Evolutionary conservation across 2,797 vertebrate genomes (phyloP).

Genomic region (Hippocampus kuda): DNA sequence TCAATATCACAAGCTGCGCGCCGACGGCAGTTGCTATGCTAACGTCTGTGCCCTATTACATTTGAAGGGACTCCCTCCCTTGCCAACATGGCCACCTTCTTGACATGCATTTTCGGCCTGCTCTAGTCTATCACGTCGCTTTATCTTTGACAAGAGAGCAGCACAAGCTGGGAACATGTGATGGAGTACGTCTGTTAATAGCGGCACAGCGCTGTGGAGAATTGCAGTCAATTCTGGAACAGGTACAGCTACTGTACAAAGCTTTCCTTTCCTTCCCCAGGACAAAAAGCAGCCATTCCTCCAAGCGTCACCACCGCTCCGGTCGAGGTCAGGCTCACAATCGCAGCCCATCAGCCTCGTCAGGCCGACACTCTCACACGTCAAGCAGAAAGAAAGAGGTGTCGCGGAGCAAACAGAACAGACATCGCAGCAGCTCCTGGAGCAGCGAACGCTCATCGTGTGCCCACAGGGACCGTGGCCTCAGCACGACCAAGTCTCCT

Average conservation of each 20-base stretch:
- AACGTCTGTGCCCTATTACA: too few species aligned
- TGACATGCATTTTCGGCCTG: too few species aligned
- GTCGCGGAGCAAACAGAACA: constrained; percentile 60
- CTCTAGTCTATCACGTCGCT: too few species aligned
- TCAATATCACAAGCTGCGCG: too few species aligned
- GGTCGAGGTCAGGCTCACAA: constrained; percentile 56
- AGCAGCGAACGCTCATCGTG: constrained; percentile 83
- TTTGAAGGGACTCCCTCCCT: too few species aligned
- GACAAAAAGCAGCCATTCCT: constrained; percentile 68
- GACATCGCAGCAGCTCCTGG: constrained; percentile 78
- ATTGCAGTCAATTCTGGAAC: too few species aligned
- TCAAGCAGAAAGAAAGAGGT: constrained; percentile 77
- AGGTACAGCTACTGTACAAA: not conserved
- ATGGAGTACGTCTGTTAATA: too few species aligned
- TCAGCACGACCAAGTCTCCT: constrained; percentile 77
- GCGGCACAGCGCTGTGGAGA: too few species aligned
- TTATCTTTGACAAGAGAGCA: too few species aligned
- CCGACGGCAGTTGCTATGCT: too few species aligned
- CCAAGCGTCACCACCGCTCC: constrained; percentile 67
- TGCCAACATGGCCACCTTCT: too few species aligned
- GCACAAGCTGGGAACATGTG: too few species aligned
- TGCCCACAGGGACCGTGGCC: constrained; percentile 71
- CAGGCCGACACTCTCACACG: constrained; percentile 64
- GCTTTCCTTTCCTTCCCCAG: constrained; percentile 47
- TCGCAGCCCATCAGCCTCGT: constrained; percentile 71